Evolutionary conservation across 2,113 vertebrate species (phyloP).

Genomic region (Hystrix cristata): DNA sequence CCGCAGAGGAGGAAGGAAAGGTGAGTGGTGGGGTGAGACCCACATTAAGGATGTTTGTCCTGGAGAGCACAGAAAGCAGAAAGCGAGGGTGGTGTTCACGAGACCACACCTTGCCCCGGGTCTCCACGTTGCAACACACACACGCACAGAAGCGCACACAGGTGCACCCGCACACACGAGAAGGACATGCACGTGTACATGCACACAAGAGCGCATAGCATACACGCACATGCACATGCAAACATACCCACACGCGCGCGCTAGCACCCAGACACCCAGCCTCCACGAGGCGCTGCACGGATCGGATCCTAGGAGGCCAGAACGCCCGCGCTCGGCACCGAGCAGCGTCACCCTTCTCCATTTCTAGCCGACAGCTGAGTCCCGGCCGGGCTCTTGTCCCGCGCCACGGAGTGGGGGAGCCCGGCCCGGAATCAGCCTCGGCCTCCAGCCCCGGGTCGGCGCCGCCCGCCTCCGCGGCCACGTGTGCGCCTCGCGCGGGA

Average conservation of each 20-base stretch:
- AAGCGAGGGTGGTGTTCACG: background rate
- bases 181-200: background rate
- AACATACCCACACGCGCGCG: background rate
- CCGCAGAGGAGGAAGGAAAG: no score
- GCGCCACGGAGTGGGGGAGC: background rate
- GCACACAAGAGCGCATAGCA: background rate
- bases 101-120: background rate
- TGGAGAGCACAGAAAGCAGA: background rate
- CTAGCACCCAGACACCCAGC: background rate
- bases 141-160: background rate
- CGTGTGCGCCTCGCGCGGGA: background rate
- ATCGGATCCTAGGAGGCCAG: background rate
- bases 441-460: background rate
- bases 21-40: background rate
- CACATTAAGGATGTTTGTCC: constrained; percentile 52
- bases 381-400: background rate
- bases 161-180: background rate
- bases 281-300: background rate
- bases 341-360: background rate
- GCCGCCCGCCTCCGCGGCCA: background rate
- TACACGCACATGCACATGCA: background rate
- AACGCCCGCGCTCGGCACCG: background rate
- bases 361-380: background rate
- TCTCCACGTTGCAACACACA: background rate
- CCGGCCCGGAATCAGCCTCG: background rate